Evolutionary conservation across 2,888 invertebrate species (phyloP), one percentile per base, ranked within the genome.

Genomic region (Lasioglossum marginatum): DNA sequence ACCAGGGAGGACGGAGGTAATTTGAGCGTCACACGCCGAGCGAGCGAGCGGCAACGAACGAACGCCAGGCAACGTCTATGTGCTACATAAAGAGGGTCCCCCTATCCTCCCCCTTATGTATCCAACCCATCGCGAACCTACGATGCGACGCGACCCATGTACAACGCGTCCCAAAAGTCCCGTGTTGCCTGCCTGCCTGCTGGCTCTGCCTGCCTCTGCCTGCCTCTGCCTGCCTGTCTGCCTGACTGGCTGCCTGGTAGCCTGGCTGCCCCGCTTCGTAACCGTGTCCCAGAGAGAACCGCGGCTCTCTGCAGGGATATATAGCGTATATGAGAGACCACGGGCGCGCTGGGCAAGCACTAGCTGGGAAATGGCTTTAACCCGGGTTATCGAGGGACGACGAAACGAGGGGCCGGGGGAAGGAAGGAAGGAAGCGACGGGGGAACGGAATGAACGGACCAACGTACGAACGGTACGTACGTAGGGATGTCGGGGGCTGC

Each of bases 21-120:
- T 95, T 95, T 95, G 94, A 94, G 94, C 94, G 94, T 94, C 94
- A 94, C 94, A 94, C 94, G 94, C 94, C 93, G 94, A 94, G 94
- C 94, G 94, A 94, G 94, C 93, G 92, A 92, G 92, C 92, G 92
- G 92, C 93, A 93, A 93, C 94, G 93, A 93, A 92, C 93, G 93
- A 90, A 90, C 91, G 91, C 89, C 90, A 91, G 90, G 93, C 92
- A 93, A 92, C 93, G 94, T 93, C 94, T 94, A 94, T 94, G 94
- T 94, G 94, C 93, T 94, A 94, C 94, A 94, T 94, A 94, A 94
- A 94, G 94, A 93, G 93, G 87, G 85, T 90, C 88, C 87, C 90
- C 91, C 91, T 87, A 88, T 88, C 90, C 88, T 83, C 91, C 92
- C 93, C 92, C 93, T 94, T 94, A 94, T 94, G 93, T 94, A 93